Conservation (phyloP, 2,113 vertebrate species). For the Eudyptes chrysolophus region DNA sequence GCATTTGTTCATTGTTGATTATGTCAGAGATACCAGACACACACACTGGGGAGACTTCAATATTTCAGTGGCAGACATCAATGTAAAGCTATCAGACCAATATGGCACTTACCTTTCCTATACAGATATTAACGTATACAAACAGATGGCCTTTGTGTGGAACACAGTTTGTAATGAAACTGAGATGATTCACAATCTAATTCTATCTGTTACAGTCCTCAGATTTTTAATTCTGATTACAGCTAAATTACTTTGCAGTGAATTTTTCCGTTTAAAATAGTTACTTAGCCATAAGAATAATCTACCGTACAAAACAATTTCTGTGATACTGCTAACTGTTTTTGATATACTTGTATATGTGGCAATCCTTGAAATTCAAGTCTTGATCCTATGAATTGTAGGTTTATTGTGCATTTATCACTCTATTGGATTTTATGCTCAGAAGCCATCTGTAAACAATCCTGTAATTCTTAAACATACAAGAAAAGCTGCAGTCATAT, state of each 20-base stretch:
- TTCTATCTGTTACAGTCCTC: not conserved
- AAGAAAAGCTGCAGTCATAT: not conserved
- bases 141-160: not conserved
- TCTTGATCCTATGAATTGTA: not conserved
- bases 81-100: not conserved
- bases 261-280: not conserved
- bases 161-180: not conserved
- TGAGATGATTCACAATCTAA: not conserved
- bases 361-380: not conserved
- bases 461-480: not conserved
- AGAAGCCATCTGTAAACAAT: not conserved
- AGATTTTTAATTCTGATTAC: not conserved
- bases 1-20: not conserved
- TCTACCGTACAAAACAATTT: not conserved
- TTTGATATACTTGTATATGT: not conserved
- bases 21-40: not conserved
- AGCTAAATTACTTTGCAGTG: not conserved
- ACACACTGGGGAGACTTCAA: not conserved
- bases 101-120: not conserved
- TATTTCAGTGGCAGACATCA: not conserved
- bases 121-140: not conserved
- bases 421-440: not conserved
- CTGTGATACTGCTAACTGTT: not conserved
- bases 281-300: not conserved
- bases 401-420: not conserved